phyloP scores from a whole-genome alignment of 2,113 vertebrate genomes.

The Theristicus caerulescens region DNA sequence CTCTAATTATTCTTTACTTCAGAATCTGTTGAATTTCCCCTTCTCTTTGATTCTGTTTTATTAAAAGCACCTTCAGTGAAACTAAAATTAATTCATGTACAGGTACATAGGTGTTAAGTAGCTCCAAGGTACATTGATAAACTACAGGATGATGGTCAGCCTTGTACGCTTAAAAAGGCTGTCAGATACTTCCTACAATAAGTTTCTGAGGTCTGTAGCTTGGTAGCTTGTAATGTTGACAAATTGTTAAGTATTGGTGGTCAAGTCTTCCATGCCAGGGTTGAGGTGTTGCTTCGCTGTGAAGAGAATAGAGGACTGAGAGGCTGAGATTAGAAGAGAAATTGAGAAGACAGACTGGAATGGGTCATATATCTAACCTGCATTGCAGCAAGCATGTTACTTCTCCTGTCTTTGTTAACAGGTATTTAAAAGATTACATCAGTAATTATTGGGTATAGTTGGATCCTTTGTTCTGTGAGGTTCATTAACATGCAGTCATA shows the following conservation, averaged over 20 bases:
- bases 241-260: not conserved
- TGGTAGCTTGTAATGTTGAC: not conserved
- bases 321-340: not conserved
- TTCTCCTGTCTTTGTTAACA: not conserved
- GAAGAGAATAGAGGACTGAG: not conserved
- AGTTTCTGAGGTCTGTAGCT: not conserved
- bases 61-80: not conserved
- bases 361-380: rapidly evolving
- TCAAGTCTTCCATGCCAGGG: not conserved
- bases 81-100: not conserved
- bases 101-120: not conserved
- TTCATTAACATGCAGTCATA: not conserved
- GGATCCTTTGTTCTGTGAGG: not conserved
- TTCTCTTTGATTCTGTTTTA: not conserved
- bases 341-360: not conserved
- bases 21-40: not conserved
- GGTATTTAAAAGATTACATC: not conserved
- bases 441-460: not conserved
- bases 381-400: not conserved
- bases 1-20: not conserved
- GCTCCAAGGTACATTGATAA: not conserved
- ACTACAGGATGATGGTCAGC: not conserved
- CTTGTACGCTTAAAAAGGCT: not conserved
- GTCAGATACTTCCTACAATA: not conserved
- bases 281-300: not conserved